Evolutionary conservation across 2,797 vertebrate species (phyloP).

Genomic region (Siniperca scherzeri): DNA sequence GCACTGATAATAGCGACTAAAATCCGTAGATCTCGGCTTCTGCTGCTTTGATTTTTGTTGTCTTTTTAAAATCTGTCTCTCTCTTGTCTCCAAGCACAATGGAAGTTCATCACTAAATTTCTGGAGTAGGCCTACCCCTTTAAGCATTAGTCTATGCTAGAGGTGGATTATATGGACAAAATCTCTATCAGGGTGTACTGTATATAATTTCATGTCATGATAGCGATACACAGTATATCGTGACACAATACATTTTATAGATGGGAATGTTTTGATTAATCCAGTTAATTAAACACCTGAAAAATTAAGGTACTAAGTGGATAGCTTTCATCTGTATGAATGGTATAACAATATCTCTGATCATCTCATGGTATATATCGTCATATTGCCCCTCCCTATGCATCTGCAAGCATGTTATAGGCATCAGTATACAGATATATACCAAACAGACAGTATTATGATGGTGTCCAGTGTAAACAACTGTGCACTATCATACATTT

Average conservation of each 20-base stretch:
- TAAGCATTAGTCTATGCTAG: background rate
- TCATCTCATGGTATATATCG: background rate
- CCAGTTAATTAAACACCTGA: background rate
- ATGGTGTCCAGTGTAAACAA: conserved; percentile 19
- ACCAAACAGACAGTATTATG: conserved; percentile 8
- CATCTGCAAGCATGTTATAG: background rate
- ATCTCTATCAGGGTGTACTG: background rate
- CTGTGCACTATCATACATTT: conserved; percentile 8
- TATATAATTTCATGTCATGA: background rate
- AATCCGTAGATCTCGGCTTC: background rate
- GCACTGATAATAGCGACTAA: background rate
- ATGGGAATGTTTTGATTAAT: background rate
- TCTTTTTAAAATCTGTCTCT: background rate
- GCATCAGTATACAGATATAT: background rate
- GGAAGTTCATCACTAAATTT: background rate
- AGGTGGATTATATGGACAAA: background rate
- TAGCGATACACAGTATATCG: background rate
- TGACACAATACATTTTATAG: background rate
- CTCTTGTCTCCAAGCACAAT: background rate
- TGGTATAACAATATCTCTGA: background rate
- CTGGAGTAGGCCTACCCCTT: too few species aligned
- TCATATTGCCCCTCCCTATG: background rate
- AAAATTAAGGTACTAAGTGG: background rate
- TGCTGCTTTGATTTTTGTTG: background rate
- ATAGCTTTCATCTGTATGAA: conserved; percentile 5